Evolutionary conservation across 1,140 invertebrate species (phyloP).

Genomic region (Leucophenga varia): DNA sequence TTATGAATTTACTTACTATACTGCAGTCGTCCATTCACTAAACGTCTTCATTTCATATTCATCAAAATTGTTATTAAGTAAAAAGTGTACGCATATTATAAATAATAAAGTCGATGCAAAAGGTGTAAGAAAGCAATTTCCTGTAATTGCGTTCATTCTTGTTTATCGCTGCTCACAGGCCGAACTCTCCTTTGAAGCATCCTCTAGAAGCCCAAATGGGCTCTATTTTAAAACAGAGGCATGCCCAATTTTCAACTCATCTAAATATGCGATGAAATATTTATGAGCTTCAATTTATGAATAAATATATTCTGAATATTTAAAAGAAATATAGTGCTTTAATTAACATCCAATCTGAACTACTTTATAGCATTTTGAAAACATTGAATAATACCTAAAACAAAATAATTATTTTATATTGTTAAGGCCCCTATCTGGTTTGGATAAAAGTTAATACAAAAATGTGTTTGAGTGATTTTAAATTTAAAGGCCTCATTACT

Average conservation of each 20-base stretch:
- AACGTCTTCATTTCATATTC: conserved; percentile 51
- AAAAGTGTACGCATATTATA: conserved; percentile 48
- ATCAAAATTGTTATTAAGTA: conserved; percentile 48
- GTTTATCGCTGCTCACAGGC: conserved; percentile 35
- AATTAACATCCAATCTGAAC: too few relatives aligned
- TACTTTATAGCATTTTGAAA: too few relatives aligned
- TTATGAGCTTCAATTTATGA: conserved; percentile 49
- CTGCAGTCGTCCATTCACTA: conserved; percentile 15
- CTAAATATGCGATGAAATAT: conserved; percentile 50
- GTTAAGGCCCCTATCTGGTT: too few relatives aligned
- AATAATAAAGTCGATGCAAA: conserved; percentile 30
- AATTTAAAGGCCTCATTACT: too few relatives aligned
- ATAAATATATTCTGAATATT: too few relatives aligned
- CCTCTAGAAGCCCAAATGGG: neutral
- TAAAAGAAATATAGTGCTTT: too few relatives aligned
- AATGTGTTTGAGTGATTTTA: too few relatives aligned
- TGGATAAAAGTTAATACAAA: too few relatives aligned
- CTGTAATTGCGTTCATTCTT: conserved; percentile 53
- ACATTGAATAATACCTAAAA: too few relatives aligned
- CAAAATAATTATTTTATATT: too few relatives aligned
- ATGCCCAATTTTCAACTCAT: conserved; percentile 22
- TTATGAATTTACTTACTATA: conserved; percentile 1
- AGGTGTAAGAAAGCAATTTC: conserved; percentile 55
- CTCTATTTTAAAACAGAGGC: conserved; percentile 16
- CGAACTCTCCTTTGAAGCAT: conserved; percentile 1